Percentiles rank a stretch among this genome's conserved stretches.
These are phyloP conservation scores for Drosophila nigrodunni DNA, from an alignment of 1,140 invertebrate species.

Conservation along the genomic window DNA sequence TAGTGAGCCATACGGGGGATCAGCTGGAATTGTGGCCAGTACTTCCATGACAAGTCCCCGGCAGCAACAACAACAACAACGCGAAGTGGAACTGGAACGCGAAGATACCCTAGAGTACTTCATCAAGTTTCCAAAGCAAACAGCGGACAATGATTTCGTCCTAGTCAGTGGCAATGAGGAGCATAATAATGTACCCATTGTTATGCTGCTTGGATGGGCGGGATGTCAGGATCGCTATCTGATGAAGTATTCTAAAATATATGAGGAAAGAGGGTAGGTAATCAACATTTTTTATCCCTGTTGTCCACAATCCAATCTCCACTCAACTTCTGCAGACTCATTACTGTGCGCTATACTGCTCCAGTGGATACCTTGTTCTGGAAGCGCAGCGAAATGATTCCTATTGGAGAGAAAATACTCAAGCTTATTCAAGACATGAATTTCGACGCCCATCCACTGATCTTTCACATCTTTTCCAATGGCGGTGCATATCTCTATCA, in stretches of 20 bases:
- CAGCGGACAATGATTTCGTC: slow-evolving; percentile 85
- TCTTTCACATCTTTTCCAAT: slow-evolving; percentile 93
- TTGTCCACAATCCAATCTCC: neutral
- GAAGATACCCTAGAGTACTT: slow-evolving; percentile 87
- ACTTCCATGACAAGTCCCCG: slow-evolving; percentile 11
- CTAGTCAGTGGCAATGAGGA: slow-evolving; percentile 85
- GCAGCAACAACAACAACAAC: slow-evolving; percentile 10
- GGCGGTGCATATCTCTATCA: slow-evolving; percentile 90
- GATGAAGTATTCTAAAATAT: slow-evolving; percentile 91
- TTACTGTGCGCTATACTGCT: slow-evolving; percentile 90
- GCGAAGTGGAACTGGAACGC: slow-evolving; percentile 17
- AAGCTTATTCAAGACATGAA: slow-evolving; percentile 89
- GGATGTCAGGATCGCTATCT: slow-evolving; percentile 91
- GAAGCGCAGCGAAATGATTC: slow-evolving; percentile 87
- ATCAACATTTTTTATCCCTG: neutral
- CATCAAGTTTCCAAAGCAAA: slow-evolving; percentile 87
- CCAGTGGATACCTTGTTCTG: slow-evolving; percentile 89
- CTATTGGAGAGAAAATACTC: slow-evolving; percentile 88
- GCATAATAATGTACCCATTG: slow-evolving; percentile 88
- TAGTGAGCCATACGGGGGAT: slow-evolving; percentile 25
- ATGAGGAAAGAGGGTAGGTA: slow-evolving; percentile 89
- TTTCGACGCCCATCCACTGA: slow-evolving; percentile 89
- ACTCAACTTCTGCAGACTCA: slow-evolving; percentile 86
- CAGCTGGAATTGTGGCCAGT: slow-evolving; percentile 19
- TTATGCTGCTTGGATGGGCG: slow-evolving; percentile 92